A percentile compares a stretch with the other conserved stretches of the same genome.
Conservation (phyloP, 2,113 vertebrate genomes). For the Hippotragus niger region DNA sequence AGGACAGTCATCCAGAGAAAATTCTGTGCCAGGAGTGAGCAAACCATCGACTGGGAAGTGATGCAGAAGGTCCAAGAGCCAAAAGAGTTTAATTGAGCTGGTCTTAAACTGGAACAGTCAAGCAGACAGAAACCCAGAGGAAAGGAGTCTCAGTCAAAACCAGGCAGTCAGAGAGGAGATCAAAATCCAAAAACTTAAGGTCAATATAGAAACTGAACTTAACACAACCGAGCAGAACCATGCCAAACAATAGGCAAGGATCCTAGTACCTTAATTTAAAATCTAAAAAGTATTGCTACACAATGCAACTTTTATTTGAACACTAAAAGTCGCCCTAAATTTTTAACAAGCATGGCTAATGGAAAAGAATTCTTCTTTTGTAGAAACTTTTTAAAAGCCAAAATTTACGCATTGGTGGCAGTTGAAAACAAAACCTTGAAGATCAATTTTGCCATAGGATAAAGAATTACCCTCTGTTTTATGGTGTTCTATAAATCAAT, state of each 20-base stretch:
- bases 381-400: neutral
- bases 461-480: neutral
- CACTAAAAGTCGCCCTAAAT: neutral
- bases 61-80: slow-evolving; percentile 45
- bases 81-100: slow-evolving; percentile 42
- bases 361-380: neutral
- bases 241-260: neutral
- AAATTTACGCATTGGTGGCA: neutral
- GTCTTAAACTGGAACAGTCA: slow-evolving; percentile 14
- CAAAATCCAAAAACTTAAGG: neutral
- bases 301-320: slow-evolving; percentile 5
- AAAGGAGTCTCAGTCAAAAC: neutral
- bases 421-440: neutral
- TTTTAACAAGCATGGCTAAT: slow-evolving; percentile 13
- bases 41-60: slow-evolving; percentile 49
- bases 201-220: neutral
- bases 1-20: slow-evolving; percentile 26
- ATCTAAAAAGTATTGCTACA: neutral
- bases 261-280: neutral
- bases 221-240: neutral
- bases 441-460: neutral
- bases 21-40: slow-evolving; percentile 27
- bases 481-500: neutral
- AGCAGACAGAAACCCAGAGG: slow-evolving; percentile 5
- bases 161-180: neutral